These are phyloP conservation scores for Polyommatus iphigenia DNA, from an alignment of 2,888 invertebrate genomes.

Conservation along the genomic window DNA sequence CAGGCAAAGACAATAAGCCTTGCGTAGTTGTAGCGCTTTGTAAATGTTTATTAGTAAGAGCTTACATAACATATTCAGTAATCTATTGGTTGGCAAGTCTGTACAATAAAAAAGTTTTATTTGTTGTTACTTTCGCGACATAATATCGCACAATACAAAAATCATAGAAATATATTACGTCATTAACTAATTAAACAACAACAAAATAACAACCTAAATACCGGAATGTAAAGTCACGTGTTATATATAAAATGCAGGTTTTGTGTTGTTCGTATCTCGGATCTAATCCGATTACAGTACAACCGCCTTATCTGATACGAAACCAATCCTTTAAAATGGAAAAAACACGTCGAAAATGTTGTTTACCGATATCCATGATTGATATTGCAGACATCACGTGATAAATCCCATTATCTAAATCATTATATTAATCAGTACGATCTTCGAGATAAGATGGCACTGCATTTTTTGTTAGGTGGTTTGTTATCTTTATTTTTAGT, in stretches of 20 bases:
- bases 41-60: too few relatives aligned
- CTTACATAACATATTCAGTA: not conserved
- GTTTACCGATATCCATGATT: conserved; percentile 9
- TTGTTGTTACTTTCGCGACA: not conserved
- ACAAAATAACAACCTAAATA: not conserved
- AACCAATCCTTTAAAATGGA: conserved; percentile 6
- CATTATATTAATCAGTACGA: not conserved
- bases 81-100: not conserved
- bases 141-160: not conserved
- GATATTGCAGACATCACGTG: conserved; percentile 1
- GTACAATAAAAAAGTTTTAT: too few relatives aligned
- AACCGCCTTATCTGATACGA: not conserved
- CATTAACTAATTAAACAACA: not conserved
- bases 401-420: not conserved
- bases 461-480: not conserved
- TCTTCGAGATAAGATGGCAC: not conserved
- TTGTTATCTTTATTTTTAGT: not conserved
- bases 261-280: not conserved
- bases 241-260: not conserved
- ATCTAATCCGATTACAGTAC: not conserved
- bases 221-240: not conserved
- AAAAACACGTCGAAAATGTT: not conserved
- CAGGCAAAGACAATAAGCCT: too few relatives aligned
- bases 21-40: not conserved
- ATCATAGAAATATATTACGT: not conserved